Percentiles rank a stretch among this genome's conserved stretches.
Conservation (phyloP, 2,888 invertebrate species). For the Rambutsinella grinnellia region DNA sequence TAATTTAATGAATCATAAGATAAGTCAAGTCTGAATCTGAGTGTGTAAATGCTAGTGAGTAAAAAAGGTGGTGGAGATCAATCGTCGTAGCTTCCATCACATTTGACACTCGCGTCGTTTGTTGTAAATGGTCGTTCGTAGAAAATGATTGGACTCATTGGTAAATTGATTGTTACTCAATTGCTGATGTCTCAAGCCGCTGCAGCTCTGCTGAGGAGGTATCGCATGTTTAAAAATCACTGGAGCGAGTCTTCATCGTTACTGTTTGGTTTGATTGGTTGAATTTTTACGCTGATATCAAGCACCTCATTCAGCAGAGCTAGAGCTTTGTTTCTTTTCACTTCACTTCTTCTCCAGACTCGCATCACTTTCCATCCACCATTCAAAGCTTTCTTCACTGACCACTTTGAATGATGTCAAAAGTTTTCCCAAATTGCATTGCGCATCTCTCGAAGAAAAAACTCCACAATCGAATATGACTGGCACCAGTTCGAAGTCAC, state of each 20-base stretch:
- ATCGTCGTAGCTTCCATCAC: conserved; percentile 37
- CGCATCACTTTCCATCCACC: neutral
- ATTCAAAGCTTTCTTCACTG: conserved; percentile 34
- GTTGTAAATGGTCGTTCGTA: neutral
- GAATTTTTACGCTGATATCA: neutral
- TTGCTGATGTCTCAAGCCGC: conserved; percentile 20
- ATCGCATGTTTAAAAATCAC: too few relatives aligned
- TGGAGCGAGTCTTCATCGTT: neutral
- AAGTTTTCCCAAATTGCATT: neutral
- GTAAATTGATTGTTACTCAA: conserved; percentile 37
- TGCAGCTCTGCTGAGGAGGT: conserved; percentile 52
- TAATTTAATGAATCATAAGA: too few relatives aligned
- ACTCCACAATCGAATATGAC: conserved; percentile 6
- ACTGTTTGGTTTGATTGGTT: neutral
- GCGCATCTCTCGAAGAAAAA: neutral
- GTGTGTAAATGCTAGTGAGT: conserved; percentile 61
- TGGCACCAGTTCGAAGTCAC: conserved; percentile 52
- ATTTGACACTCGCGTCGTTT: conserved; percentile 17
- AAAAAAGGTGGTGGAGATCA: conserved; percentile 65
- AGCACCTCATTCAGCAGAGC: conserved; percentile 61
- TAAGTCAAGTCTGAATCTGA: conserved; percentile 57
- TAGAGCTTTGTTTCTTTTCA: conserved; percentile 24
- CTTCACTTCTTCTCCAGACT: neutral
- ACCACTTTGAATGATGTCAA: conserved; percentile 39
- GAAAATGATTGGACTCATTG: too few relatives aligned